A percentile compares a stretch with the other conserved stretches of the same genome.
These are phyloP conservation scores for Puma concolor DNA, from an alignment of 2,113 vertebrate species.

Conservation along the genomic window DNA sequence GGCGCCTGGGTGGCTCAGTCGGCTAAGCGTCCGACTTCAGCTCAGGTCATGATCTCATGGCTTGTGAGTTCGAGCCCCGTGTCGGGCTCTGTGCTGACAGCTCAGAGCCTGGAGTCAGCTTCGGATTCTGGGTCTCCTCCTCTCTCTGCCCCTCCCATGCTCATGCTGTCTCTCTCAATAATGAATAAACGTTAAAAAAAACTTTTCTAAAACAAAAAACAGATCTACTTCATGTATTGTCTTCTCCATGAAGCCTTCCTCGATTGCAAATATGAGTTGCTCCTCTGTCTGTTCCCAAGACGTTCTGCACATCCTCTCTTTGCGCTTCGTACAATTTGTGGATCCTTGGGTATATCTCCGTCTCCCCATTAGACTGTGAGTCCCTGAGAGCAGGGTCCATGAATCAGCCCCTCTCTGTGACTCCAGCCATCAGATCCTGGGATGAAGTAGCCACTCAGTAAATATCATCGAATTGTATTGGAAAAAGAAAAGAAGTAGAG, in stretches of 20 bases:
- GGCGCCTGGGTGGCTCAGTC: no score
- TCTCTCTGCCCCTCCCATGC: no score
- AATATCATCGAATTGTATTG: neutral
- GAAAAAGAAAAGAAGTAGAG: neutral
- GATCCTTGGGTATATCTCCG: neutral
- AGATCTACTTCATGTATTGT: neutral
- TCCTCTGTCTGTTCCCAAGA: neutral
- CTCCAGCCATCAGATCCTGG: neutral
- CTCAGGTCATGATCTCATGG: no score
- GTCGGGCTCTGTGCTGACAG: no score
- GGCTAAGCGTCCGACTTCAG: no score
- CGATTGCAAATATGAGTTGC: neutral
- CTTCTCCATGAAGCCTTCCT: neutral
- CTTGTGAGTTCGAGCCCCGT: no score
- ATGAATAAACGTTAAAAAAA: no score
- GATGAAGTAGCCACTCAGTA: neutral
- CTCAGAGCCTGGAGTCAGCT: no score
- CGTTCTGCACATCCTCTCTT: neutral
- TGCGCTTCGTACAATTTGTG: accelerated
- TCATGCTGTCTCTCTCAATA: no score
- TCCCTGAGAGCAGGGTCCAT: neutral
- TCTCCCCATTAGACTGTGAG: neutral
- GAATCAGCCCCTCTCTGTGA: neutral
- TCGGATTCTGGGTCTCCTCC: no score
- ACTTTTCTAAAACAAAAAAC: no score